phyloP scores from a whole-genome alignment of 1,140 invertebrate species.

The Oreohelix idahoensis region DNA sequence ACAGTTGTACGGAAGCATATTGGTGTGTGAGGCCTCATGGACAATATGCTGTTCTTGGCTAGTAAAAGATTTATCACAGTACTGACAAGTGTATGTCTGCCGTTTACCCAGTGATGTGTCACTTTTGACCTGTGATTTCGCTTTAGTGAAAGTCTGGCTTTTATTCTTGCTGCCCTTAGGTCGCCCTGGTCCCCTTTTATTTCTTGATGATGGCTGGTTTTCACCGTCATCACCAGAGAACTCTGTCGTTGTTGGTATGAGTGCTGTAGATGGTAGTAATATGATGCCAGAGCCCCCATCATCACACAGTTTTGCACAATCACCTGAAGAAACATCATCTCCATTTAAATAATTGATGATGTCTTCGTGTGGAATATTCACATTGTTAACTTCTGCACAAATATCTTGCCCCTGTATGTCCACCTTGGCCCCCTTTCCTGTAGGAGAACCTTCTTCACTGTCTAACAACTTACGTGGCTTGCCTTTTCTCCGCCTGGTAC shows the following conservation, averaged over 20 bases:
- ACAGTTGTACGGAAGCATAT: conserved; percentile 78
- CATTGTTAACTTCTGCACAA: neutral
- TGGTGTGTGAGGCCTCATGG: conserved; percentile 76
- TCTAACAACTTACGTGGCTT: conserved; percentile 39
- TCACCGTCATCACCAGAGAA: neutral
- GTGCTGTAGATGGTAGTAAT: neutral
- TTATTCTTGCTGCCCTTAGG: conserved; percentile 46
- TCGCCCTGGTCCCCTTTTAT: conserved; percentile 24
- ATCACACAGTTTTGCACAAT: neutral
- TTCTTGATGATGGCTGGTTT: neutral
- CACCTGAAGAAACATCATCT: neutral
- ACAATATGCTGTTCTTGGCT: conserved; percentile 75
- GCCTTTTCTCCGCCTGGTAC: conserved; percentile 39
- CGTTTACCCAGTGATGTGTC: neutral
- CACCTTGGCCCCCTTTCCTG: neutral
- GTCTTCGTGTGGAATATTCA: neutral
- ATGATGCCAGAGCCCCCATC: neutral
- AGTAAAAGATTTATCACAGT: conserved; percentile 67
- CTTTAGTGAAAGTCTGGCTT: neutral
- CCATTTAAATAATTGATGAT: neutral
- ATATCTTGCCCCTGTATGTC: neutral
- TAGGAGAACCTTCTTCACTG: neutral
- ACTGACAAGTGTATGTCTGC: conserved; percentile 15
- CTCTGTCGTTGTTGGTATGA: conserved; percentile 3
- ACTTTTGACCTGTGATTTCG: neutral